Evolutionary conservation across 2,797 vertebrate species (phyloP).

Genomic region (Paguma larvata): DNA sequence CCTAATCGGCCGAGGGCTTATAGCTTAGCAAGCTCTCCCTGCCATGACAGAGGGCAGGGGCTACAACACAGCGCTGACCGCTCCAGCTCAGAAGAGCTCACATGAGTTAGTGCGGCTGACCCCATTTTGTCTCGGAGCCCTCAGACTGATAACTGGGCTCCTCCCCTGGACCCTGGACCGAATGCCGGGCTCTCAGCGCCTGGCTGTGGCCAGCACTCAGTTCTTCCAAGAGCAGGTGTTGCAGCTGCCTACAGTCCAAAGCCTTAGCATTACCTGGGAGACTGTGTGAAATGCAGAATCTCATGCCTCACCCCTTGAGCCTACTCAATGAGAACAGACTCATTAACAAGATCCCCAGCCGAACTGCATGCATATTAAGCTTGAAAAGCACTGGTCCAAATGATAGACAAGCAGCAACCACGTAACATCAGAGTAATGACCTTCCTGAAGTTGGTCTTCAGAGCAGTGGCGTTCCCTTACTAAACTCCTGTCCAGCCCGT

Average conservation of each 20-base stretch:
- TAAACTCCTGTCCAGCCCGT: not conserved
- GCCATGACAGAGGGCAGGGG: not conserved
- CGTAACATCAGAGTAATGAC: not conserved
- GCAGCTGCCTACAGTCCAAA: not conserved
- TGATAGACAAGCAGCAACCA: not conserved
- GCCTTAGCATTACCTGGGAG: not conserved
- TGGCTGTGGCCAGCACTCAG: not conserved
- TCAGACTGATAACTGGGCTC: not conserved
- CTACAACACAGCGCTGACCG: not conserved
- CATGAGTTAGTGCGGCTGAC: not conserved
- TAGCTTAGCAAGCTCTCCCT: not conserved
- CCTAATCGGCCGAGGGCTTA: not conserved
- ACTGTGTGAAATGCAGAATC: not conserved
- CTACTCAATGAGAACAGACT: not conserved
- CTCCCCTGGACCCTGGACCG: not conserved
- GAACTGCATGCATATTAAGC: not conserved
- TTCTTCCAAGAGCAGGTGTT: not conserved
- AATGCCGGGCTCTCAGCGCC: not conserved
- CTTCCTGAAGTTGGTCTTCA: not conserved
- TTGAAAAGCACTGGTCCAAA: not conserved
- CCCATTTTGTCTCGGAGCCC: not conserved
- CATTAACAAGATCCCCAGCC: not conserved
- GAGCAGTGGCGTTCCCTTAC: not conserved
- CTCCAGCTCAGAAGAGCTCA: not conserved
- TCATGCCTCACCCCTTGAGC: rapidly evolving